Evolutionary conservation across 2,113 vertebrate species (phyloP).

Genomic region (Tamias sibiricus): DNA sequence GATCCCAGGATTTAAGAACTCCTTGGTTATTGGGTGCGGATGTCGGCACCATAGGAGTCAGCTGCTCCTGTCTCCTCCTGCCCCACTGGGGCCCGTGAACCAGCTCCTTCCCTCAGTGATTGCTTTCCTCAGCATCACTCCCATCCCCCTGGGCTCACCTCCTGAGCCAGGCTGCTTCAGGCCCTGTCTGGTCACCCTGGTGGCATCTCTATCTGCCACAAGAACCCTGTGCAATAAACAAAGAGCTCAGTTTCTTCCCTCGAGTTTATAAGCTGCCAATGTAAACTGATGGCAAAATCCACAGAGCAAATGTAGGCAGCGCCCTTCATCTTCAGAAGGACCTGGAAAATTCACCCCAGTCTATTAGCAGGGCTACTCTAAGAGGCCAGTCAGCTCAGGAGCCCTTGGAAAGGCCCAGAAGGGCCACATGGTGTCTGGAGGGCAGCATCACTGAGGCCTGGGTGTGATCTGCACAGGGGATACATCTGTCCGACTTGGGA

Average conservation of each 20-base stretch:
- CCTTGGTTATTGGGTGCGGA: not conserved
- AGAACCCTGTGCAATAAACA: not conserved
- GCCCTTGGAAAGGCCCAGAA: not conserved
- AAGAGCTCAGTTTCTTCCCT: not conserved
- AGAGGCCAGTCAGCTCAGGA: not conserved
- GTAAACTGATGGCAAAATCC: not conserved
- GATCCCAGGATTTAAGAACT: not conserved
- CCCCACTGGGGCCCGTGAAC: not conserved
- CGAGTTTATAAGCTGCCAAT: not conserved
- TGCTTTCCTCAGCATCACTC: not conserved
- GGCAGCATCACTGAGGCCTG: not conserved
- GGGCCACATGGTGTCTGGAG: no score
- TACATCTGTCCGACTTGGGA: not conserved
- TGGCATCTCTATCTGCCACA: not conserved
- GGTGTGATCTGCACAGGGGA: not conserved
- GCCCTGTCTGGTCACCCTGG: not conserved
- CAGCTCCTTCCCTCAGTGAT: not conserved
- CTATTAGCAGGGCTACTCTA: no score
- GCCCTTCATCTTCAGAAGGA: not conserved
- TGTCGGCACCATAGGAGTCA: not conserved
- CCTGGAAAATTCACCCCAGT: not conserved
- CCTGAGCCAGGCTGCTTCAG: not conserved
- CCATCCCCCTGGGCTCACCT: not conserved
- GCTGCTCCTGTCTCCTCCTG: not conserved
- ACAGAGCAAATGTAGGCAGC: not conserved